These are phyloP conservation scores for Choreutis nemorana DNA, from an alignment of 2,888 invertebrate genomes.

Conservation along the genomic window DNA sequence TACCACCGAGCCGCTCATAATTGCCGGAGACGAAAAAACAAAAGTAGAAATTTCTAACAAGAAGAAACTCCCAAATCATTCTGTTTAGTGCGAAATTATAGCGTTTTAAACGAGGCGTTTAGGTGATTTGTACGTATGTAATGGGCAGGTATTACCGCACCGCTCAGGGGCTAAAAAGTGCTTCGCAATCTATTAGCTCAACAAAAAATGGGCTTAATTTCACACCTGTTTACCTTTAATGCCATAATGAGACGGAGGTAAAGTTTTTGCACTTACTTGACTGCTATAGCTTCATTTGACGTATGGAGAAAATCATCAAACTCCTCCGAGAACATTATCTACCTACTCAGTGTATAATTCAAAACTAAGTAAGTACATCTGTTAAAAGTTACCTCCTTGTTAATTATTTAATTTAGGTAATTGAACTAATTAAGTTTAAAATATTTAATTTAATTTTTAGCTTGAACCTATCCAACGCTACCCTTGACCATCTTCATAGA, in stretches of 20 bases:
- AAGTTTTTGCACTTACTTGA: constrained; percentile 47
- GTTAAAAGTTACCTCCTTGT: too few species aligned
- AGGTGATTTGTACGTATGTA: constrained; percentile 48
- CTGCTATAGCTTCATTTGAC: too few species aligned
- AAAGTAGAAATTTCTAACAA: constrained; percentile 61
- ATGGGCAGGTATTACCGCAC: constrained; percentile 46
- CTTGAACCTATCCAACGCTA: too few species aligned
- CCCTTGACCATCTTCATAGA: too few species aligned
- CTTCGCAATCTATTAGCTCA: constrained; percentile 51
- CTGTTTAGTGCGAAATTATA: constrained; percentile 63
- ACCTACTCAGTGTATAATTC: too few species aligned
- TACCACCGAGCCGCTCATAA: constrained; percentile 38
- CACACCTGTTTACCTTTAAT: constrained; percentile 63
- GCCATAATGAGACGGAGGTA: constrained; percentile 46
- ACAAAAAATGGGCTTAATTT: constrained; percentile 60
- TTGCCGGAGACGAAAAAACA: constrained; percentile 52
- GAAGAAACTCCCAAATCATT: constrained; percentile 56
- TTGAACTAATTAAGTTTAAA: too few species aligned
- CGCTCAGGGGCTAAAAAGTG: constrained; percentile 39
- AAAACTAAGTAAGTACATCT: too few species aligned
- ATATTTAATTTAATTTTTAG: too few species aligned
- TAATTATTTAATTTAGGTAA: too few species aligned
- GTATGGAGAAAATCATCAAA: too few species aligned
- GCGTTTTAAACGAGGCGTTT: constrained; percentile 56
- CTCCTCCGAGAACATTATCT: too few species aligned